phyloP scores from a whole-genome alignment of 2,113 vertebrate species.

The Lepisosteus oculatus region DNA sequence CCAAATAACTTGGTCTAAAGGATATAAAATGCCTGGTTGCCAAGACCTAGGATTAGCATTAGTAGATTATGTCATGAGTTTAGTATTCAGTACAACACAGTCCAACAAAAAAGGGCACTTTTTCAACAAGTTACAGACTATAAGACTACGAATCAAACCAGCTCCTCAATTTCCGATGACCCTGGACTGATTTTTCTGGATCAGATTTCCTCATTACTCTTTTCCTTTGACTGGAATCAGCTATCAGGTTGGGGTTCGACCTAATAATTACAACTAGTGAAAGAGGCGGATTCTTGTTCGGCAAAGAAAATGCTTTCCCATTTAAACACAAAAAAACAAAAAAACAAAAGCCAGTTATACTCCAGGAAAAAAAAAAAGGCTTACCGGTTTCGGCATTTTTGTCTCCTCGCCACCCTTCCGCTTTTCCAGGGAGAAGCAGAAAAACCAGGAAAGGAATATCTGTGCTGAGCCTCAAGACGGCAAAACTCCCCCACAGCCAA shows the following conservation, averaged over 20 bases:
- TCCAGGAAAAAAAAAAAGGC: conserved; percentile 15
- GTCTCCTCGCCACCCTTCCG: conserved; percentile 46
- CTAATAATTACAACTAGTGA: background rate
- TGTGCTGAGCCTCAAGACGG: conserved; percentile 39
- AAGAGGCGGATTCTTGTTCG: conserved; percentile 46
- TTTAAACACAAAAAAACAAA: background rate
- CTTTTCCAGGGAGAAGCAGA: conserved; percentile 41
- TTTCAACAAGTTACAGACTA: too few species aligned
- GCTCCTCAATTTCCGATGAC: too few species aligned
- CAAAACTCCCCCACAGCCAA: background rate
- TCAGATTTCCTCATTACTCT: too few species aligned
- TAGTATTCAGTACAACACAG: too few species aligned
- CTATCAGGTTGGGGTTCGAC: background rate
- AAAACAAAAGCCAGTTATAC: background rate
- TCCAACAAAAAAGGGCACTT: too few species aligned
- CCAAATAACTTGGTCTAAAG: too few species aligned
- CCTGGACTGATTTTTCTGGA: too few species aligned
- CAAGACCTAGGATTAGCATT: too few species aligned
- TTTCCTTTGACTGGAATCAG: background rate
- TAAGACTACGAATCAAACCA: too few species aligned
- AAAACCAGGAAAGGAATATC: background rate
- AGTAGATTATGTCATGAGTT: too few species aligned
- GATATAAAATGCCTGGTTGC: too few species aligned
- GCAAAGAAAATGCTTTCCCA: conserved; percentile 22
- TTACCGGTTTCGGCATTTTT: conserved; percentile 73